Evolutionary conservation across 2,888 invertebrate species (phyloP), one percentile per base, ranked within the genome.

Genomic region (Acronicta alni): DNA sequence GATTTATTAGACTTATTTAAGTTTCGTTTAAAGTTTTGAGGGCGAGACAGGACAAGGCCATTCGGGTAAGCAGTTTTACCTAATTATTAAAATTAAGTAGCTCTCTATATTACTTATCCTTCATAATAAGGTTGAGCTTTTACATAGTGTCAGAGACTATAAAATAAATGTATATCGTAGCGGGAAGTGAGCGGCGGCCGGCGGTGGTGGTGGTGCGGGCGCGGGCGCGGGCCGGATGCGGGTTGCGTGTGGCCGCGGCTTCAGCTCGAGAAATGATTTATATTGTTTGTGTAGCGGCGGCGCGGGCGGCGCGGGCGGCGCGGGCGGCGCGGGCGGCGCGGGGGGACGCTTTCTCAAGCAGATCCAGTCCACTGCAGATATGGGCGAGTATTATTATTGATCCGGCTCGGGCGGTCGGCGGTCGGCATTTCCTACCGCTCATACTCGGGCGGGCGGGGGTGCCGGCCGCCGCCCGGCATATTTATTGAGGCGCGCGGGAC

Each of bases 311-410:
- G 72, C 68, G 80, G 81, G 81, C 80, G 85, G n/a, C n/a, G n/a
- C n/a, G n/a, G 86, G 81, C 80, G 79, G 77, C 67, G 72, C 69
- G 69, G 79, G 69, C 78, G 77, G 79, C 75, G 72, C 68, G 80
- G 81, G 80, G 81, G 85, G 87, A 69, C 77, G 90, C 85, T 89
- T 92, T 89, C 93, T 92, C 92, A 91, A 93, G 92, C 90, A 90
- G 89, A 89, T 92, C 89, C 90, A 88, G 92, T 92, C 92, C 93
- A 91, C 93, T 93, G 93, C 93, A 93, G 94, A 93, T 93, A 93
- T 93, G 92, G 91, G 85, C 92, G 91, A 92, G 93, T 93, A 92
- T 94, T 94, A 94, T 94, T 93, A 94, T 94, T 90, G 94, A 94
- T 93, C 94, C 93, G 88, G 86, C 84, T 85, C 82, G 87, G 84